Percentiles rank a stretch among this genome's conserved stretches.
Conservation (phyloP, 1,140 invertebrate species). For the Drosophila obscura region DNA sequence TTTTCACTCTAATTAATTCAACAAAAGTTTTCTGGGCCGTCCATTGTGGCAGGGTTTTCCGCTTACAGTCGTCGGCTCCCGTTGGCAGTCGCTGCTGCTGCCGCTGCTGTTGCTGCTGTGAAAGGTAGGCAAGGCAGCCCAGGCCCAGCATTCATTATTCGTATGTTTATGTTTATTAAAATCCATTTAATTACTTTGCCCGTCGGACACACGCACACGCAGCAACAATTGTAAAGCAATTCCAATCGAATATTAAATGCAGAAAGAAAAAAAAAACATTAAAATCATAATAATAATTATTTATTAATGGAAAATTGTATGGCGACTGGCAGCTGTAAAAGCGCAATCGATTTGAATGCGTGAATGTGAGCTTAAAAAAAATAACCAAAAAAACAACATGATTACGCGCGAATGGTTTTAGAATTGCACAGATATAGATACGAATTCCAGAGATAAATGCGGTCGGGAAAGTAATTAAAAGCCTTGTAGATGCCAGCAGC, state of each 20-base stretch:
- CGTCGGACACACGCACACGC: slow-evolving; percentile 48
- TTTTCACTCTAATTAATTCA: slow-evolving; percentile 77
- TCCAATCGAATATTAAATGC: slow-evolving; percentile 51
- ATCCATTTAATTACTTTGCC: slow-evolving; percentile 76
- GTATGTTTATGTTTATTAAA: slow-evolving; percentile 81
- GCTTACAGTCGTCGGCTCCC: slow-evolving; percentile 21
- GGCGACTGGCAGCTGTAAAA: slow-evolving; percentile 46
- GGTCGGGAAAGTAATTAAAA: no score
- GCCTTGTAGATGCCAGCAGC: neutral
- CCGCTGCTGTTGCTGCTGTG: slow-evolving; percentile 39
- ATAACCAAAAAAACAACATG: neutral
- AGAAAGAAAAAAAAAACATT: slow-evolving; percentile 23
- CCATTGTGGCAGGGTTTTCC: slow-evolving; percentile 65
- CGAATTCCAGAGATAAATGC: no score
- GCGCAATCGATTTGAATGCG: slow-evolving; percentile 47
- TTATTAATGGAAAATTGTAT: slow-evolving; percentile 68
- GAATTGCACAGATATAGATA: slow-evolving; percentile 3
- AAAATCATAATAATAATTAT: slow-evolving; percentile 63
- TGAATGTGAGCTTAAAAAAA: slow-evolving; percentile 49
- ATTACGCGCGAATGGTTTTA: slow-evolving; percentile 37
- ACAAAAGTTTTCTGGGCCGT: slow-evolving; percentile 78
- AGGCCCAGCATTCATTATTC: slow-evolving; percentile 60
- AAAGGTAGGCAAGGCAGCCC: slow-evolving; percentile 56
- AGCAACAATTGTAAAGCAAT: slow-evolving; percentile 36
- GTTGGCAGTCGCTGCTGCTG: slow-evolving; percentile 10